Base-by-base conservation (phyloP, 2,113 vertebrate genomes). In the Neomonachus schauinslandi region DNA sequence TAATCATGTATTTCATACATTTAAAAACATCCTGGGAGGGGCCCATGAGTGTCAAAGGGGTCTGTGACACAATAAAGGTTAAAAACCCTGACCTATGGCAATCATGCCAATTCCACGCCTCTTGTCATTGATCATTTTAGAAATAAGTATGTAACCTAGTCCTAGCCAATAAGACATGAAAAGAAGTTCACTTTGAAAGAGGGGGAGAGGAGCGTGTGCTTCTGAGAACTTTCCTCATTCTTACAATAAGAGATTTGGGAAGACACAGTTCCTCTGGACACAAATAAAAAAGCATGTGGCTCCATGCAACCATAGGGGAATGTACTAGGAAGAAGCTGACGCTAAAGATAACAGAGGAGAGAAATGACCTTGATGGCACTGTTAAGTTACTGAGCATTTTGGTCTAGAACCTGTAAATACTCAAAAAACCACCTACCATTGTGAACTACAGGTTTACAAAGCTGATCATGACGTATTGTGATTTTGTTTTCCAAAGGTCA, bases 51-150 rank as follows among this genome's bases (percentile, higher is more conserved):
- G 42, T 69, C 63, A 94, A 95, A 97, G 13, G 49, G 4, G 15
- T 95, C 86, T 82, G 36, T 91, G 77, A 95, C 33, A 94, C 36
- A 96, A 93, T 61, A 84, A 88, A 96, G 1, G 5, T 93, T 89
- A 95, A 24, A 42, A 96, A 93, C 57, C 15, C 22, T 82, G 11
- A 96, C 42, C 21, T 81, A 76, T 39, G 67, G 36, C 31, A 90
- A 87, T 82, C 74, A 77, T n/a, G 26, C 51, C 55, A 85, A 65
- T 92, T 89, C 42, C 69, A 93, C 21, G 46, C 65, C 74, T 92
- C 31, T 77, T 76, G 31, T 87, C 31, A 90, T 36, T 42, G 55
- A 94, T 36, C 14, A 57, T 65, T 69, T 92, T 74, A 92, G 53
- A 98, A 96, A 91, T 59, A 83, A 95, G 28, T 24, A 92, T 14